A percentile compares a stretch with the other conserved stretches of the same genome.
phyloP scores from a whole-genome alignment of 2,113 vertebrate species.

The Haplochromis burtoni region DNA sequence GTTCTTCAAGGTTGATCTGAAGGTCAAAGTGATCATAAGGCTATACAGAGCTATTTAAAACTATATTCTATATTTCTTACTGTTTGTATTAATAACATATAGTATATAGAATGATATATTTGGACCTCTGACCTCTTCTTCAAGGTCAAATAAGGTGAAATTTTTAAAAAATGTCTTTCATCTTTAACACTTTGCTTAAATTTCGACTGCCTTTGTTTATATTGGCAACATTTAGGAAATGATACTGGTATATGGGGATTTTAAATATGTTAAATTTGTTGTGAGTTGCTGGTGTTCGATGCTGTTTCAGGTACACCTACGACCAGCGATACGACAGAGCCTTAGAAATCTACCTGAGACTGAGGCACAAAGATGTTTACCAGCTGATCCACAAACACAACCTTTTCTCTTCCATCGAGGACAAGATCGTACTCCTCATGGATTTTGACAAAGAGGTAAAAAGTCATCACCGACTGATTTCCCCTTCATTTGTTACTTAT shows the following conservation, averaged over 20 bases:
- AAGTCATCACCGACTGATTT: background rate
- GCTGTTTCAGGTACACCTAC: conserved; percentile 82
- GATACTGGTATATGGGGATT: background rate
- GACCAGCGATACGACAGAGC: conserved; percentile 95
- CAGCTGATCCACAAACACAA: conserved; percentile 97
- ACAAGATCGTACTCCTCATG: conserved; percentile 98
- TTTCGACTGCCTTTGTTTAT: background rate
- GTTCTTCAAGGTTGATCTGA: background rate
- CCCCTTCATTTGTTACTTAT: background rate
- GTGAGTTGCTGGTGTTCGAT: background rate
- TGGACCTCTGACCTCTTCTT: background rate
- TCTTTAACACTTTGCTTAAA: background rate
- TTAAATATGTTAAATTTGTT: background rate
- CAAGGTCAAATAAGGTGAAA: background rate
- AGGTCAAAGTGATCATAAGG: background rate
- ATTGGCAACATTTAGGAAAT: background rate
- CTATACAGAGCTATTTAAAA: background rate
- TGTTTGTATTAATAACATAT: accelerated
- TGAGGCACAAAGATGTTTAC: conserved; percentile 95
- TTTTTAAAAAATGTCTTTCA: background rate
- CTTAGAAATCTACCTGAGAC: conserved; percentile 90
- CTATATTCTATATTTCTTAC: background rate
- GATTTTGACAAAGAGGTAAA: conserved; percentile 96
- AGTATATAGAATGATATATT: background rate
- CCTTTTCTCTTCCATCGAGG: conserved; percentile 93